A percentile compares a stretch with the other conserved stretches of the same genome.
phyloP scores from a whole-genome alignment of 2,797 vertebrate species.

The Sylvia borin region DNA sequence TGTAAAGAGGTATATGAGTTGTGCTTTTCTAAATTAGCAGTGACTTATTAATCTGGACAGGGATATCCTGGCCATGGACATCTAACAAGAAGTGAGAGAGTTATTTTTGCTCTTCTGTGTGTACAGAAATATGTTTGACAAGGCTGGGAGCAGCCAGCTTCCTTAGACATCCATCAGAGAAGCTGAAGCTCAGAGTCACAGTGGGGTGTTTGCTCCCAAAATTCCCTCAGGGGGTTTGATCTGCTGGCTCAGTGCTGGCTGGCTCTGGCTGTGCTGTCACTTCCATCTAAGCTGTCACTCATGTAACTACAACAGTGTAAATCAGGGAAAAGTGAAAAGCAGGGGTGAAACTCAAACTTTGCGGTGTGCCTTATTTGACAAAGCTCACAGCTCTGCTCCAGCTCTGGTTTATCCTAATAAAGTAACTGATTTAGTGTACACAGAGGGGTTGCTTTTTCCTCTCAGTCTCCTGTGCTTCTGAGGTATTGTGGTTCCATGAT shows the following conservation, averaged over 20 bases:
- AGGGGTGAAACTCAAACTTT: rapidly evolving
- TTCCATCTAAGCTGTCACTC: background rate
- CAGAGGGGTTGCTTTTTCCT: background rate
- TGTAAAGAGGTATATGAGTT: background rate
- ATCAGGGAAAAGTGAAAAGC: background rate
- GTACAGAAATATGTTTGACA: background rate
- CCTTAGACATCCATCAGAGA: background rate
- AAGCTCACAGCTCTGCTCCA: background rate
- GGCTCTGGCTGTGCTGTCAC: background rate
- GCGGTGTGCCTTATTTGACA: background rate
- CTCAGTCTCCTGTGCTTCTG: background rate
- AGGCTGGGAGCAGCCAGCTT: background rate
- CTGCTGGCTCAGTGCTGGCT: background rate
- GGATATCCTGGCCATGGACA: background rate
- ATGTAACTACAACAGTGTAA: background rate
- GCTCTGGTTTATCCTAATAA: background rate
- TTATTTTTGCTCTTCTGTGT: background rate
- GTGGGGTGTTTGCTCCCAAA: background rate
- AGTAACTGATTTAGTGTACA: background rate
- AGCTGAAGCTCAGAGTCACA: background rate
- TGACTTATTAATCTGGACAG: background rate
- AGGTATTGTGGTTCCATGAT: background rate
- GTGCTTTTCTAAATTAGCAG: background rate
- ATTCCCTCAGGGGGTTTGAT: background rate
- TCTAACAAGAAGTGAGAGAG: background rate